phyloP scores from a whole-genome alignment of 2,113 vertebrate species.

The Xiphophorus maculatus region DNA sequence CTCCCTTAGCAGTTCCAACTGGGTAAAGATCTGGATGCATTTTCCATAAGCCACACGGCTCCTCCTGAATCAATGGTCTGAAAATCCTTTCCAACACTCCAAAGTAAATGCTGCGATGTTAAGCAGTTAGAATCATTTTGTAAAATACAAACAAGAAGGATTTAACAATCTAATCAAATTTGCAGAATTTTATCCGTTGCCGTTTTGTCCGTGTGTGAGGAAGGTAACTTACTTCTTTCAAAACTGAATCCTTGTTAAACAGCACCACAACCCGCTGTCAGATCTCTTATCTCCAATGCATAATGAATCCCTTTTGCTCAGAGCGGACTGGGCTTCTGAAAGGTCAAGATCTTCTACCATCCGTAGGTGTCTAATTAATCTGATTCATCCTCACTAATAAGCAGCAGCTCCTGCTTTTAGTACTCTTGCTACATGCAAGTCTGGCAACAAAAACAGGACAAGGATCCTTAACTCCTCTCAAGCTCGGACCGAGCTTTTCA shows the following conservation, averaged over 20 bases:
- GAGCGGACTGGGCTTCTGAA: slow-evolving; percentile 20
- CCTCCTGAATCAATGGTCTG: neutral
- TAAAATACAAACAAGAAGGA: neutral
- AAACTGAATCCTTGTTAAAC: slow-evolving; percentile 1
- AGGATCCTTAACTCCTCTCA: slow-evolving; percentile 2
- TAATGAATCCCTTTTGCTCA: slow-evolving; percentile 19
- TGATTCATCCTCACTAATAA: slow-evolving; percentile 29
- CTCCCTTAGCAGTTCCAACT: neutral
- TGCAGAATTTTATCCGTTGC: neutral
- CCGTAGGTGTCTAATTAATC: slow-evolving; percentile 38
- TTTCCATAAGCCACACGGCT: neutral
- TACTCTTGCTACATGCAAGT: neutral
- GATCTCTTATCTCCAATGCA: slow-evolving; percentile 1
- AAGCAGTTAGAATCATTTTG: no score
- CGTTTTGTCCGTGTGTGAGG: neutral
- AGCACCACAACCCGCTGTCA: neutral
- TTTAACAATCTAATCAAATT: neutral
- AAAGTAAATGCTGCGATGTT: neutral
- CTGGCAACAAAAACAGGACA: neutral
- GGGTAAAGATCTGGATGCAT: neutral
- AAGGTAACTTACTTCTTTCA: neutral
- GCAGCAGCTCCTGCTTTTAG: neutral
- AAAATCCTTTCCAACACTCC: neutral
- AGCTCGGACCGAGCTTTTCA: neutral
- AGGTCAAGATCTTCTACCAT: slow-evolving; percentile 34